Evolutionary conservation across 2,888 invertebrate genomes (phyloP), one percentile per base, ranked within the genome.

Genomic region (Eulithis prunata): DNA sequence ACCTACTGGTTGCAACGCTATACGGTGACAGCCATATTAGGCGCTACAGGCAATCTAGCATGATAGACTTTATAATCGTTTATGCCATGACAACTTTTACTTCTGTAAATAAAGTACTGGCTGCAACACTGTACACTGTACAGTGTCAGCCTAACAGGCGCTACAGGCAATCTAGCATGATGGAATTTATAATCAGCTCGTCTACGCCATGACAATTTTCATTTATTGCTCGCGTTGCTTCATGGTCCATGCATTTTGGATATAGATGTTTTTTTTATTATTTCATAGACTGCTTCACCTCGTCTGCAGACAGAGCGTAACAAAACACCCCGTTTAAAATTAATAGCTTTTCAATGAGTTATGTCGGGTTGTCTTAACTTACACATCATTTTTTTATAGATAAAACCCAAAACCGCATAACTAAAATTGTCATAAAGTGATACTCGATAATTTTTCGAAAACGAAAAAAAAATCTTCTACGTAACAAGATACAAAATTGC

Each of bases 121-220:
- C 8, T 38, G 38, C 8, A 8, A 8, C 14, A 45, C 28, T 66
- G 1, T 56, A 8, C 14, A 45, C 28, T 66, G 1, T 56, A 52
- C 76, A 72, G 66, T 75, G 75, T 69, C 66, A 46, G 65, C 63
- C 67, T 21, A 21, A 21, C 21, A 21, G 21, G 21, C 32, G 32
- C 32, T 32, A 32, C 32, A 32, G 4, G 85, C 85, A 76, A 82
- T 83, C 73, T 74, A 69, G 77, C 77, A 71, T 89, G 87, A 90
- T 90, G 89, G 90, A 90, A 90, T 91, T 90, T 91, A 88, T 88
- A 89, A 90, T 90, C 85, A 80, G 77, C 71, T 69, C 82, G 83
- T 85, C 76, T 71, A 71, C 74, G 80, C 80, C 80, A 83, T 86
- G 86, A 82, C 85, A 83, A 82, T 86, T 86, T 87, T 83, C 82